Evolutionary conservation across 2,888 invertebrate species (phyloP).

Genomic region (Campoletis raptor): DNA sequence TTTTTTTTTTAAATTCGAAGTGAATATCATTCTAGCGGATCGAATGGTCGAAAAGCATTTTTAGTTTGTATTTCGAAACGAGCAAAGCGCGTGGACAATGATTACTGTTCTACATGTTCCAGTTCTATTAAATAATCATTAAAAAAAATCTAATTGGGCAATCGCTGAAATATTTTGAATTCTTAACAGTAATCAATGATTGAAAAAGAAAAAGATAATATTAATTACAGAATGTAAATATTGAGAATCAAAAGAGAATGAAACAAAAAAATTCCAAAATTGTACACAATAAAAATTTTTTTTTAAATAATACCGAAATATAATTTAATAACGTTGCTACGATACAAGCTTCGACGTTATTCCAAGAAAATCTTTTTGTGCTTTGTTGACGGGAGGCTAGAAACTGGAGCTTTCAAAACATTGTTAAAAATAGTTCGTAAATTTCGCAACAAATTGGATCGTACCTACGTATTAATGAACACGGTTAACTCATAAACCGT

Average conservation of each 20-base stretch:
- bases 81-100: background rate
- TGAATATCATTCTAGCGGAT: too few species aligned
- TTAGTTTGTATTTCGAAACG: background rate
- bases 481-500: background rate
- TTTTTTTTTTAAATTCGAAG: too few species aligned
- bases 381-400: background rate
- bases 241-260: background rate
- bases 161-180: background rate
- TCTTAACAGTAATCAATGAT: background rate
- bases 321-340: background rate
- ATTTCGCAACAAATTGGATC: background rate
- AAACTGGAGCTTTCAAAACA: background rate
- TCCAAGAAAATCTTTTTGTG: background rate
- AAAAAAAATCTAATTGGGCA: background rate
- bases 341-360: background rate
- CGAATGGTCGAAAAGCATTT: too few species aligned
- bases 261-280: background rate
- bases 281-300: background rate
- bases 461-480: background rate
- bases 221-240: background rate
- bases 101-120: background rate
- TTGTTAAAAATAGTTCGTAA: conserved; percentile 5
- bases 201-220: background rate
- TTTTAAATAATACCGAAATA: background rate
- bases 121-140: background rate